Conservation (phyloP, 2,797 vertebrate species). For the Silurus aristotelis region DNA sequence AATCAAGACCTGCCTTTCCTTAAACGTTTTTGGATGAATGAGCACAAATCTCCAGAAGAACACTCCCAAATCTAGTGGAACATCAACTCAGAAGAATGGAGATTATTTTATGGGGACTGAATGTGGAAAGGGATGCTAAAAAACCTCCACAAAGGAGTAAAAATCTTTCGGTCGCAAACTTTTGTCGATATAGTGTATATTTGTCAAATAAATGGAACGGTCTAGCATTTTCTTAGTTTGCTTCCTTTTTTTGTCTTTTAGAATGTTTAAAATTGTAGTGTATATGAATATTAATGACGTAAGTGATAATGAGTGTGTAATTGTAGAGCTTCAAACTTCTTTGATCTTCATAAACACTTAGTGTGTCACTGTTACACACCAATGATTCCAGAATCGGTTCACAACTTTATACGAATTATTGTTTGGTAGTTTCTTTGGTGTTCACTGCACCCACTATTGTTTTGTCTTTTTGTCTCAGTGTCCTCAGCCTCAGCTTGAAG, state of each 20-base stretch:
- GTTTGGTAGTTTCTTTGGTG: neutral
- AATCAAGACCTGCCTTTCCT: too few relatives aligned
- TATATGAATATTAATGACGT: neutral
- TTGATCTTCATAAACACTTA: neutral
- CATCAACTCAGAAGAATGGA: too few relatives aligned
- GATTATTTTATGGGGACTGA: too few relatives aligned
- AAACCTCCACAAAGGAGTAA: too few relatives aligned
- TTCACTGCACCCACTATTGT: neutral
- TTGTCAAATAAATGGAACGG: neutral
- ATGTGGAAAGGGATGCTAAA: too few relatives aligned
- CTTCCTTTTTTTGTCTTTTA: too few relatives aligned
- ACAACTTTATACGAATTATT: neutral
- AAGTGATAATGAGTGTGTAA: neutral
- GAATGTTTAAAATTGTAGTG: neutral
- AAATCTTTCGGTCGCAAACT: too few relatives aligned
- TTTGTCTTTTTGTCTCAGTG: constrained; percentile 63
- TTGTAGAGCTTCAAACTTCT: neutral
- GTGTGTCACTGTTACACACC: neutral
- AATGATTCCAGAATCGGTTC: neutral
- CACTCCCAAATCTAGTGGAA: too few relatives aligned
- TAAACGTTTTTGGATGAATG: too few relatives aligned
- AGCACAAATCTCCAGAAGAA: too few relatives aligned
- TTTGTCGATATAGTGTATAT: neutral
- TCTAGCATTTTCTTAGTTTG: too few relatives aligned
- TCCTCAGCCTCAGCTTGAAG: constrained; percentile 70